Percentiles rank a stretch among this genome's conserved stretches.
phyloP scores from a whole-genome alignment of 1,140 invertebrate genomes.

The Cecropterus lyciades region DNA sequence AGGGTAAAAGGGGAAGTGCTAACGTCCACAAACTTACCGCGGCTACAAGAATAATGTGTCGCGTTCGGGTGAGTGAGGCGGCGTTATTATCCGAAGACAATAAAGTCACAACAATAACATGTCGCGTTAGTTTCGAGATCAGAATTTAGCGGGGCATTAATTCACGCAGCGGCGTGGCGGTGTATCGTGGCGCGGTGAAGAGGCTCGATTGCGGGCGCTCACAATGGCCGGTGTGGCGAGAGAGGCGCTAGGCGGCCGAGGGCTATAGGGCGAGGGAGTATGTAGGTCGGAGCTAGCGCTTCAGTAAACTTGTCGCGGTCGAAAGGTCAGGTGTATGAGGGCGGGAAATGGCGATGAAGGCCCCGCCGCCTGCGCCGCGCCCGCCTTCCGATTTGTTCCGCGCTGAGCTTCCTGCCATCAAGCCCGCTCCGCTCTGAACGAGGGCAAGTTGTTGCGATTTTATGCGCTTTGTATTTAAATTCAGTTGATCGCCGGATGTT shows the following conservation, averaged over 20 bases:
- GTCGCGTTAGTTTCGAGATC: slow-evolving; percentile 51
- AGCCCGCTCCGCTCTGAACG: slow-evolving; percentile 27
- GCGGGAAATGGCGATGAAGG: slow-evolving; percentile 73
- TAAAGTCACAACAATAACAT: slow-evolving; percentile 59
- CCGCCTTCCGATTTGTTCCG: slow-evolving; percentile 35
- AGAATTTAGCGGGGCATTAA: slow-evolving; percentile 62
- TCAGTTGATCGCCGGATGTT: slow-evolving; percentile 18
- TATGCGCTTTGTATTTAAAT: slow-evolving; percentile 34
- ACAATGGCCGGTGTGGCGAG: slow-evolving; percentile 53
- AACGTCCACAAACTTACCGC: slow-evolving; percentile 31
- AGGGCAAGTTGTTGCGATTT: slow-evolving; percentile 31
- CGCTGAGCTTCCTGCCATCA: slow-evolving; percentile 44
- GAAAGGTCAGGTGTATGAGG: slow-evolving; percentile 79
- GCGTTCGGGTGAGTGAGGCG: slow-evolving; percentile 12
- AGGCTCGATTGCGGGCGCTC: slow-evolving; percentile 62
- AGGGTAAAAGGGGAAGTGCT: slow-evolving; percentile 13
- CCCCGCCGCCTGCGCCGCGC: slow-evolving; percentile 48
- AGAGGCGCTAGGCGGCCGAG: slow-evolving; percentile 33
- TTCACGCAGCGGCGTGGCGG: slow-evolving; percentile 47
- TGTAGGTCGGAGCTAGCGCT: slow-evolving; percentile 76
- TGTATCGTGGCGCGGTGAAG: slow-evolving; percentile 47
- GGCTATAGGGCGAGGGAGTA: slow-evolving; percentile 52
- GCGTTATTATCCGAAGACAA: slow-evolving; percentile 42
- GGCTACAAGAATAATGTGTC: slow-evolving; percentile 32
- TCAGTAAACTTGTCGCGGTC: slow-evolving; percentile 70